Evolutionary conservation across 2,888 invertebrate species (phyloP).

Genomic region (Dione juno): DNA sequence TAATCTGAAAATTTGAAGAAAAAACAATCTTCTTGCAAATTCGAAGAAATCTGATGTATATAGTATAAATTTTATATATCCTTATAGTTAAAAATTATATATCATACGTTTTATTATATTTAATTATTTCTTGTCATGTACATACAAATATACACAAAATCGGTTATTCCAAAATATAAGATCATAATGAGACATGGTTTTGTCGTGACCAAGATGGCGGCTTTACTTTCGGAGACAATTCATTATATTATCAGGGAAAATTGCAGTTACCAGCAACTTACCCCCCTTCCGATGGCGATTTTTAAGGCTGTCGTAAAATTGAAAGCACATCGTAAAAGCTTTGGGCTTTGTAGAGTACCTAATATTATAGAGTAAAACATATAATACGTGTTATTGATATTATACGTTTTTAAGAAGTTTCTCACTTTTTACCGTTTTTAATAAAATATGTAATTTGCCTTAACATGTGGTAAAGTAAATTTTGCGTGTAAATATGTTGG

Average conservation of each 20-base stretch:
- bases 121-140: neutral
- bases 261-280: constrained; percentile 40
- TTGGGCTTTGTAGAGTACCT: neutral
- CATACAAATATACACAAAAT: neutral
- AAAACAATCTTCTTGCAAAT: too few species aligned
- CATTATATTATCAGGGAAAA: constrained; percentile 38
- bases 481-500: constrained; percentile 26
- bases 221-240: constrained; percentile 34
- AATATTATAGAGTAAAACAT: constrained; percentile 19
- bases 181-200: constrained; percentile 36
- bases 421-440: too few species aligned
- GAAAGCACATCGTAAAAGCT: constrained; percentile 39
- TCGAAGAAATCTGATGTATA: too few species aligned
- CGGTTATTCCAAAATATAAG: constrained; percentile 19
- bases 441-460: neutral
- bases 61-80: too few species aligned
- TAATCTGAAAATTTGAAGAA: too few species aligned
- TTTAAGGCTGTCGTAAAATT: constrained; percentile 42
- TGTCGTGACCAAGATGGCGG: constrained; percentile 32
- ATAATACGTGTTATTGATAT: neutral
- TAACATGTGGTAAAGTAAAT: constrained; percentile 28
- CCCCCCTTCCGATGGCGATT: constrained; percentile 40
- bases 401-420: neutral
- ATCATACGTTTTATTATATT: too few species aligned
- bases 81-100: too few species aligned